Percentiles rank a stretch among this genome's conserved stretches.
These are phyloP conservation scores for Erebia aethiops DNA, from an alignment of 2,888 invertebrate genomes.

Conservation along the genomic window DNA sequence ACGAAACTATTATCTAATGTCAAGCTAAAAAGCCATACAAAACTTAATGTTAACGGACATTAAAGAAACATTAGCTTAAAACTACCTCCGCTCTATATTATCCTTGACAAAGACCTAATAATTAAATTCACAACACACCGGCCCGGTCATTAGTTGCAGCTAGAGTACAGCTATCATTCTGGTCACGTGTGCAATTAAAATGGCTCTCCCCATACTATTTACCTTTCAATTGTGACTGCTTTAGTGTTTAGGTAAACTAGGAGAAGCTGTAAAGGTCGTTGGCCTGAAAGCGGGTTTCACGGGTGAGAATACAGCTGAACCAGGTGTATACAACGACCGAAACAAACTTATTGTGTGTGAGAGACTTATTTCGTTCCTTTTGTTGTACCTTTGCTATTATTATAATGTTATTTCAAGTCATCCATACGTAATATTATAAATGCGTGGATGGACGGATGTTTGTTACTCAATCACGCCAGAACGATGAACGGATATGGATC, in stretches of 20 bases:
- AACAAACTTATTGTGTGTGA: not conserved
- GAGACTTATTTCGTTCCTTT: not conserved
- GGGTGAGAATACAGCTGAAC: not conserved
- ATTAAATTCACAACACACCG: slow-evolving; percentile 13
- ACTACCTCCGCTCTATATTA: slow-evolving; percentile 1
- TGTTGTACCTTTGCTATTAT: not conserved
- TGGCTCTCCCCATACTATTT: not conserved
- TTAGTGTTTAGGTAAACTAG: slow-evolving; percentile 8
- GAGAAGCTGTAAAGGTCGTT: not conserved
- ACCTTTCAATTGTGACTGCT: slow-evolving; percentile 6
- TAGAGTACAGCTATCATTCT: not conserved
- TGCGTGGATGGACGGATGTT: too few relatives aligned
- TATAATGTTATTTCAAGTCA: not conserved
- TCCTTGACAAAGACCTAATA: slow-evolving; percentile 9
- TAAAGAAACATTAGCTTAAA: slow-evolving; percentile 1
- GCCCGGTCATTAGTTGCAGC: slow-evolving; percentile 2
- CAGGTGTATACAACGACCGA: not conserved
- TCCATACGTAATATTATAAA: too few relatives aligned
- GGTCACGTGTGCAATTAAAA: slow-evolving; percentile 13
- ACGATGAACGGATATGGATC: too few relatives aligned
- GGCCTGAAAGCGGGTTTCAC: not conserved
- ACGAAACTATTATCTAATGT: too few relatives aligned
- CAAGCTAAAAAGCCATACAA: not conserved
- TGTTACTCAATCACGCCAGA: too few relatives aligned
- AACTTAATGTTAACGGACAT: not conserved